Percentiles rank a stretch among this genome's conserved stretches.
phyloP scores from a whole-genome alignment of 92 coral and sea anemone species.

The Virgularia gustaviana region DNA sequence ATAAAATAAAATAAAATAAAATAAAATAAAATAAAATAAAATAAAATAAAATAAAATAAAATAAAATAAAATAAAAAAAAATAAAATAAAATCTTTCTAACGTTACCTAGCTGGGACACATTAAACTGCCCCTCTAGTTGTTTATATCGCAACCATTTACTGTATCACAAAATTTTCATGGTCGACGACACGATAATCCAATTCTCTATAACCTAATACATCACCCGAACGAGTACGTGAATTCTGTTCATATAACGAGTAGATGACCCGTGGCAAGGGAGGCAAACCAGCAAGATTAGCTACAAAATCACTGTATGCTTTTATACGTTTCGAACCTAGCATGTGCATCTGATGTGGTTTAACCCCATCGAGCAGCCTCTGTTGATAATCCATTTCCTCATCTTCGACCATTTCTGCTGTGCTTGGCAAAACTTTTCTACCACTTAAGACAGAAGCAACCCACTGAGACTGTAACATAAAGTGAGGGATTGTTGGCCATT shows the following conservation, averaged over 20 bases:
- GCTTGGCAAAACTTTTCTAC: conserved; percentile 55
- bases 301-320: conserved; percentile 60
- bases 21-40: too few species aligned
- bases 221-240: too few species aligned
- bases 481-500: conserved; percentile 70
- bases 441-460: conserved; percentile 58
- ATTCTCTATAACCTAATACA: too few species aligned
- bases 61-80: too few species aligned
- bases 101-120: too few species aligned
- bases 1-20: too few species aligned
- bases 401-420: conserved; percentile 63
- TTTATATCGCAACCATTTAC: too few species aligned
- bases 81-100: too few species aligned
- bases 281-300: conserved; percentile 58
- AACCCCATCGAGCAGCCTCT: conserved; percentile 51
- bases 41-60: too few species aligned
- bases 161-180: too few species aligned
- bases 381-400: conserved; percentile 59
- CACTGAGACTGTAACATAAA: conserved; percentile 67
- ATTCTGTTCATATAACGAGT: conserved; percentile 15
- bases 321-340: conserved; percentile 45
- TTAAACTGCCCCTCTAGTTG: too few species aligned
- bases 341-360: conserved; percentile 60
- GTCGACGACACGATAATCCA: too few species aligned
- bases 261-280: neutral